A percentile compares a stretch with the other conserved stretches of the same genome.
These are phyloP conservation scores for Chaenogobius annularis DNA, from an alignment of 2,113 vertebrate genomes.

Conservation along the genomic window DNA sequence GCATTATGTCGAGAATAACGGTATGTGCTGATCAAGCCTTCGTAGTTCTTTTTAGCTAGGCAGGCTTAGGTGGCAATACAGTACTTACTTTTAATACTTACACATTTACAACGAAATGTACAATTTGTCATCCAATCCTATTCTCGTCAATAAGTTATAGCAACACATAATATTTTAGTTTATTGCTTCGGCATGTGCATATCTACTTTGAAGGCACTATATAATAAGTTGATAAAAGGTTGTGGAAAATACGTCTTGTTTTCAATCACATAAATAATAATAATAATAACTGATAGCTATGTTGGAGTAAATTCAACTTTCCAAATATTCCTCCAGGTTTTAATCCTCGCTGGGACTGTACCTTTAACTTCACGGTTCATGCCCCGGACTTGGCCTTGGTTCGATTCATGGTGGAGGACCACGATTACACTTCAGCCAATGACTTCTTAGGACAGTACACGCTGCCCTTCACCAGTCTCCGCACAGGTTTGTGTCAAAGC, in stretches of 20 bases:
- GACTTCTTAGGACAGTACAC: slow-evolving; percentile 94
- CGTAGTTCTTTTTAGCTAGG: too few species aligned
- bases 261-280: not conserved
- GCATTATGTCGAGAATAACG: slow-evolving; percentile 86
- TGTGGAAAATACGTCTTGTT: not conserved
- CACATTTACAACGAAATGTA: not conserved
- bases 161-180: not conserved
- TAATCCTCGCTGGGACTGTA: slow-evolving; percentile 87
- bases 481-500: slow-evolving; percentile 77
- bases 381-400: slow-evolving; percentile 87
- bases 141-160: not conserved
- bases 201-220: not conserved
- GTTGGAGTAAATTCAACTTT: not conserved
- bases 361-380: slow-evolving; percentile 83
- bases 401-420: slow-evolving; percentile 91
- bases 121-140: too few species aligned
- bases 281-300: too few species aligned
- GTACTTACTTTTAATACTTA: too few species aligned
- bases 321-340: slow-evolving; percentile 78
- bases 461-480: slow-evolving; percentile 84
- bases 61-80: too few species aligned
- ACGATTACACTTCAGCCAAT: slow-evolving; percentile 86
- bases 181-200: not conserved
- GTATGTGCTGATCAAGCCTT: slow-evolving; percentile 58
- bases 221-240: too few species aligned